Evolutionary conservation across 1,140 invertebrate genomes (phyloP).

Genomic region (Drosophila sturtevanti): DNA sequence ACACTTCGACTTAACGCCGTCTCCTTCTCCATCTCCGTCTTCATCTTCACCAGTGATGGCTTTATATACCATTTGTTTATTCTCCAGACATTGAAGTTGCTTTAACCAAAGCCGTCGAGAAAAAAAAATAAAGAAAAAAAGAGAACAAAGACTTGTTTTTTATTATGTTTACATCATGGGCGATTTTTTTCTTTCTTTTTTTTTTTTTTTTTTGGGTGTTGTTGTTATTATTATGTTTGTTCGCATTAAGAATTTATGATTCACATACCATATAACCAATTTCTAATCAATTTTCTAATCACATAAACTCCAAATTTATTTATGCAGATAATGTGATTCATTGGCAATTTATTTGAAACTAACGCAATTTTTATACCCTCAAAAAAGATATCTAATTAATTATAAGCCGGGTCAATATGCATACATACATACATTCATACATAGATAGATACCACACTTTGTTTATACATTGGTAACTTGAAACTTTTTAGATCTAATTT

Average conservation of each 20-base stretch:
- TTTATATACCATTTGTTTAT: constrained; percentile 52
- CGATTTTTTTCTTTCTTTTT: constrained; percentile 49
- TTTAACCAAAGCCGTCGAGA: constrained; percentile 4
- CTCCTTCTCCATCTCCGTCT: constrained; percentile 22
- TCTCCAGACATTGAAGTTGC: constrained; percentile 33
- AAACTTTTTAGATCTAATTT: too few relatives aligned
- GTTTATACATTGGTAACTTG: too few relatives aligned
- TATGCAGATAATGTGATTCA: background rate
- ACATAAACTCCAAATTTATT: background rate
- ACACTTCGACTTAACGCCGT: constrained; percentile 68
- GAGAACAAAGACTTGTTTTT: background rate
- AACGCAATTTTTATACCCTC: background rate
- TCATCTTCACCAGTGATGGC: constrained; percentile 41
- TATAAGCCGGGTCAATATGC: too few relatives aligned
- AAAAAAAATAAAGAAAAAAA: background rate
- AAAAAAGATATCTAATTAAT: background rate
- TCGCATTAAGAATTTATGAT: constrained; percentile 17
- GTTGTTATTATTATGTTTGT: constrained; percentile 30
- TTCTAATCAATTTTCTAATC: constrained; percentile 13
- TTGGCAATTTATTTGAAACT: background rate
- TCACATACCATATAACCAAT: constrained; percentile 1
- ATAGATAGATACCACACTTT: too few relatives aligned
- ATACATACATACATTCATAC: too few relatives aligned
- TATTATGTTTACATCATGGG: constrained; percentile 8
- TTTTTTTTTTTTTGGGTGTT: constrained; percentile 38